phyloP scores from a whole-genome alignment of 2,797 vertebrate species.

The Crenichthys baileyi region DNA sequence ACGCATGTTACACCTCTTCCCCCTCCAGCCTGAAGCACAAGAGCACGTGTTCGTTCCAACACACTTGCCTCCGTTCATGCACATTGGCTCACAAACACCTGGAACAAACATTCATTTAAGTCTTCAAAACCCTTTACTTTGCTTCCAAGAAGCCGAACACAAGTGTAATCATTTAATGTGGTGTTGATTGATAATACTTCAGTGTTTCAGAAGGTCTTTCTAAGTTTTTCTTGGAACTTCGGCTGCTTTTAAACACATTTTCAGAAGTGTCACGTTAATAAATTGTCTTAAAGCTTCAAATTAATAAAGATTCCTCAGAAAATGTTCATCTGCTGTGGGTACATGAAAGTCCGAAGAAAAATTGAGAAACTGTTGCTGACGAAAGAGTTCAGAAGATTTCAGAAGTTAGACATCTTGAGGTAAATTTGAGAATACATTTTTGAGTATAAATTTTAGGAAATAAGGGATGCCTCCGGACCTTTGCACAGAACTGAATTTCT shows the following conservation, averaged over 20 bases:
- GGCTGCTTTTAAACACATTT: background rate
- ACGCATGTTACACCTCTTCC: constrained; percentile 85
- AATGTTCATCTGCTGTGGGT: background rate
- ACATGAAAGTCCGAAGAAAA: background rate
- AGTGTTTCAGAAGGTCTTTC: background rate
- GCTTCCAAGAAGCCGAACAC: background rate
- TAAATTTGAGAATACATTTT: too few relatives aligned
- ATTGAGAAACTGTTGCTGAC: too few relatives aligned
- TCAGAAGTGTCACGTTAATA: background rate
- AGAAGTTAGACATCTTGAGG: background rate
- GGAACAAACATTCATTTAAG: constrained; percentile 27
- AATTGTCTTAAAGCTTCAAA: background rate
- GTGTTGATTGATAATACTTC: background rate
- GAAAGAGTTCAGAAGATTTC: background rate
- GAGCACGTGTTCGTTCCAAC: constrained; percentile 89
- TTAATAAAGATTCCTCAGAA: background rate
- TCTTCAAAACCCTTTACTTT: background rate
- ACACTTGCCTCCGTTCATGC: constrained; percentile 92
- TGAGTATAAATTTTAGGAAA: too few relatives aligned
- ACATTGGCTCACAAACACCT: constrained; percentile 92
- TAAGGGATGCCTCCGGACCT: background rate
- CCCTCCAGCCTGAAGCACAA: constrained; percentile 91
- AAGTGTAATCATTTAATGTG: background rate
- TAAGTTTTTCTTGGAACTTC: background rate
- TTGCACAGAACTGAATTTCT: background rate